These are phyloP conservation scores for Ormia ochracea DNA, from an alignment of 2,888 invertebrate genomes.

Conservation along the genomic window DNA sequence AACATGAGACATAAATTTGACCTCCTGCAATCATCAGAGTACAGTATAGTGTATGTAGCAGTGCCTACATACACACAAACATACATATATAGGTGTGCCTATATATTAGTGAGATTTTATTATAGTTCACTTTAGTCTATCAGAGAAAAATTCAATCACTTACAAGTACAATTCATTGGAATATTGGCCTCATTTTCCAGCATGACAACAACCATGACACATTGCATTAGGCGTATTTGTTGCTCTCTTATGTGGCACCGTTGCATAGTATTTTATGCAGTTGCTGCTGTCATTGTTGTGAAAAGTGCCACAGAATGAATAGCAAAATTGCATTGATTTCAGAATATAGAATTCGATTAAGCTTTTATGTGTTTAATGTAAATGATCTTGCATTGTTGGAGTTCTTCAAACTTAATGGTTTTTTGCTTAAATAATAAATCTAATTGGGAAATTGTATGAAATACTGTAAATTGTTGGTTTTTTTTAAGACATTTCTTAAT, in stretches of 20 bases:
- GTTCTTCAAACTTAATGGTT: background rate
- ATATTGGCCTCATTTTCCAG: conserved; percentile 46
- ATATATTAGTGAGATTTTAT: background rate
- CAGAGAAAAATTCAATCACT: conserved; percentile 26
- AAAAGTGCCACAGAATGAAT: conserved; percentile 20
- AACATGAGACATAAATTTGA: conserved; percentile 58
- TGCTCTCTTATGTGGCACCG: background rate
- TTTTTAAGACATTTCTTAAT: too few species aligned
- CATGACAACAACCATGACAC: conserved; percentile 57
- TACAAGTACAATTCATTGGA: conserved; percentile 21
- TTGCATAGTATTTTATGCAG: background rate
- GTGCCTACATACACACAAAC: too few species aligned
- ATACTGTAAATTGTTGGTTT: too few species aligned
- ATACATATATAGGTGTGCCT: background rate
- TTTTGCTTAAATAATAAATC: background rate
- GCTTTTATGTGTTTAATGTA: background rate
- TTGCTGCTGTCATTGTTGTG: conserved; percentile 21
- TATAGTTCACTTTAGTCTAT: conserved; percentile 7
- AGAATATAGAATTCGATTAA: conserved; percentile 13
- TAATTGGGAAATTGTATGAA: background rate
- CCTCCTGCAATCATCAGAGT: conserved; percentile 53
- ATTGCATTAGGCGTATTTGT: conserved; percentile 49
- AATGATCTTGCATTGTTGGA: conserved; percentile 12
- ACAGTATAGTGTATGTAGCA: background rate
- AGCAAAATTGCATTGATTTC: conserved; percentile 41